Base-by-base conservation (phyloP, 2,888 invertebrate genomes). In the Cryptocephalus primarius region DNA sequence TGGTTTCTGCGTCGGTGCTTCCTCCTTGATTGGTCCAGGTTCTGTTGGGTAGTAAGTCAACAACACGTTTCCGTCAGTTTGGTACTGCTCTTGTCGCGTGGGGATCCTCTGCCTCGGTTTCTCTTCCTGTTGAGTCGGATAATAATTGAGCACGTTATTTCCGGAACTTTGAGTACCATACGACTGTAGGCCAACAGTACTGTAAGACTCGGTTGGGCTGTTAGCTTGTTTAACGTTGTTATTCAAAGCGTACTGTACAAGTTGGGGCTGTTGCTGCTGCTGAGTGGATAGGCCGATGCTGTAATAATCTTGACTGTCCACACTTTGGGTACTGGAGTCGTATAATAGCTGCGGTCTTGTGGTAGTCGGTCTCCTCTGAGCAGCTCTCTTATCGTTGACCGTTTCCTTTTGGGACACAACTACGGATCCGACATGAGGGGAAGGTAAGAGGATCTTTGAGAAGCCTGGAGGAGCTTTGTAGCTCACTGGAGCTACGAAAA, bases 391-490 rank as follows among this genome's bases (percentile, higher is more conserved):
- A 10, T 50, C 52, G 10, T 58, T 51, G 11, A 52, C 39, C 2
- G 55, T 52, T 12, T 56, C 55, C 42, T 55, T 57, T 32, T 50
- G 58, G 8, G 64, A 63, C 59, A 89, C 77, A 0, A 90, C 86
- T 4, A 90, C 86, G 0, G 88, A 88, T 1, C 89, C 89, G 0
- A 90, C 88, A 59, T 90, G 89, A 0, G 89, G 89, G 10, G 88
- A 83, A 0, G 89, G 89, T 63, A 90, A 79, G 0, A 88, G 82
- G 52, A 90, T 89, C 69, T 89, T 90, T 0, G 86, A 84, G 62
- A 87, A 89, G 3, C 89, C 89, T 42, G 78, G 75, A 0, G 88
- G 89, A n/a, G 88, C 82, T 55, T 83, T 82, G 60, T 88, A 90
- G 60, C 86, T 89, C 22, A 88, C 67, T 0, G 89, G 89, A 1